Base-by-base conservation (phyloP, 2,888 invertebrate species). In the Pristionchus entomophagus region DNA sequence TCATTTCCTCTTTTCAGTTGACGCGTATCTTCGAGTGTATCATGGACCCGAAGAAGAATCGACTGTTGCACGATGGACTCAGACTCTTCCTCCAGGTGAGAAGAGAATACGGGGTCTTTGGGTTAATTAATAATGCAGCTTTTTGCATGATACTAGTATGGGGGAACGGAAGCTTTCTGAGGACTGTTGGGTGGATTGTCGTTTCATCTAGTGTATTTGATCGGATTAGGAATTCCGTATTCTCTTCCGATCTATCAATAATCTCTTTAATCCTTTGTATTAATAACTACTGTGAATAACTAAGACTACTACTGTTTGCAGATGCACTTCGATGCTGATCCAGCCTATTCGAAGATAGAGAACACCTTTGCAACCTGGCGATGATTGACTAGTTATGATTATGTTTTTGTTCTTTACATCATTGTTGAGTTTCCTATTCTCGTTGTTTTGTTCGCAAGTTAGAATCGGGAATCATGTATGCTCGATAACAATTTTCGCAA, bases 51-150 rank as follows among this genome's bases (percentile, higher is more conserved):
- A 69, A 73, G 32, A 84, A 84, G 73, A 69, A 73, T 53, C 84
- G 84, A 26, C 6, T 38, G 35, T 41, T 81, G 51, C 86, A 86
- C 5, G 86, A 88, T 87, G 89, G 89, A 86, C 83, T 89, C 84
- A 87, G 89, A 26, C 86, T 89, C 0, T 89, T 89, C 85, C 88
- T 84, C 4, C 84, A 87, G 89, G 69, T 69, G 38, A 38, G 41
- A 32, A 69, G 22, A 62, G 62, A 26, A 17, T 12, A 5, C 5
- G 26, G 26, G 51, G 14, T 2, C 51, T n/a, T 1, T 51, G 5
- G 6, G 51, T 51, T 19, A 17, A 19, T 51, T 1, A 51, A 17
- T 19, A 22, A 22, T 51, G 51, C 51, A 51, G 51, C 4, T 22
- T 51, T 12, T 51, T 51, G 19, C 22, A n/a, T n/a, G n/a, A n/a